Evolutionary conservation across 1,140 invertebrate genomes (phyloP).

Genomic region (Copidosoma floridanum): DNA sequence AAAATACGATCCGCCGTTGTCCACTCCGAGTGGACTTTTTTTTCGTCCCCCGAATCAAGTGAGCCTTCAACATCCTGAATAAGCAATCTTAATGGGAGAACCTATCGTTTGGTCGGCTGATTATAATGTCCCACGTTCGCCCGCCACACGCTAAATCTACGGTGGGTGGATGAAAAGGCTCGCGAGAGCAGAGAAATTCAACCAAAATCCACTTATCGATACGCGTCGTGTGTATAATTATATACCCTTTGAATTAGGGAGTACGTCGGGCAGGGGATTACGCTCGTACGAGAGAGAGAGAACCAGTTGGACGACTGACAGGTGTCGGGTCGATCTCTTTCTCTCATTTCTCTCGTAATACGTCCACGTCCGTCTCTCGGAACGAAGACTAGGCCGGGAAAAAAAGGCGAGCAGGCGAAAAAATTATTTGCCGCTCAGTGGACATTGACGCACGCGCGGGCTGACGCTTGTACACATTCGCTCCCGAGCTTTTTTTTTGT

Average conservation of each 20-base stretch:
- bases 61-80: too few species aligned
- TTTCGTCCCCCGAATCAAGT: too few species aligned
- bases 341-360: slow-evolving; percentile 6
- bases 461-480: slow-evolving; percentile 1
- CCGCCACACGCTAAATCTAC: too few species aligned
- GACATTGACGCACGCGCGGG: neutral
- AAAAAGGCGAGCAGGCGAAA: neutral
- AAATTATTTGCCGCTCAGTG: neutral
- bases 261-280: slow-evolving; percentile 3
- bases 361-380: slow-evolving; percentile 12
- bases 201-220: too few species aligned
- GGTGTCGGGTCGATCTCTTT: slow-evolving; percentile 2
- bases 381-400: neutral
- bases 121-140: too few species aligned
- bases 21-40: too few species aligned
- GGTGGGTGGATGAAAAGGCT: too few species aligned
- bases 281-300: neutral
- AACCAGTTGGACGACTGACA: slow-evolving; percentile 16
- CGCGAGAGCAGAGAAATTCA: too few species aligned
- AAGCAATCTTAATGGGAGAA: too few species aligned
- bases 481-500: neutral
- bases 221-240: neutral
- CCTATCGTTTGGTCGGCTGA: too few species aligned
- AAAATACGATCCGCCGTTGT: too few species aligned
- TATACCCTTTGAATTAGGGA: neutral